Evolutionary conservation across 2,113 vertebrate species (phyloP).

Genomic region (Otocyon megalotis): DNA sequence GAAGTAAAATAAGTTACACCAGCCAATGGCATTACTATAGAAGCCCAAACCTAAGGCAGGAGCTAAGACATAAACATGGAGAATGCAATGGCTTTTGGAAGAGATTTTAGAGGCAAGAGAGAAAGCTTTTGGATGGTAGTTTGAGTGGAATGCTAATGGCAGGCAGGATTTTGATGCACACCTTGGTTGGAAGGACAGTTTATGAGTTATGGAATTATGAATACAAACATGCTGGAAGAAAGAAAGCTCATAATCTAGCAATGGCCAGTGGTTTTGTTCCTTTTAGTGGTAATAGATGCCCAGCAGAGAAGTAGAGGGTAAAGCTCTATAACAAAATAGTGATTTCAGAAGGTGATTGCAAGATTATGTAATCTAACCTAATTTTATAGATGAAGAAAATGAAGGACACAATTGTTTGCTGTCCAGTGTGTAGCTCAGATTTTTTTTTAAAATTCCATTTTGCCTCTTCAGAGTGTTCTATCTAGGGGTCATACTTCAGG

Average conservation of each 20-base stretch:
- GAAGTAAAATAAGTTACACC: not conserved
- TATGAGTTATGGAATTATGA: not conserved
- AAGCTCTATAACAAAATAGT: not conserved
- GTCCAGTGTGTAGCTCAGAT: not conserved
- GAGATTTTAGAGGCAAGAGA: not conserved
- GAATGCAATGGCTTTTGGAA: not conserved
- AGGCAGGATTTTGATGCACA: not conserved
- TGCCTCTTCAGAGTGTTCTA: not conserved
- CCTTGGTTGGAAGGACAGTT: not conserved
- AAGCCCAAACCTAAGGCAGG: not conserved
- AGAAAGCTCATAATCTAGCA: not conserved
- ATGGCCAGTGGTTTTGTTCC: not conserved
- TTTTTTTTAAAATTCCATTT: slow-evolving; percentile 9
- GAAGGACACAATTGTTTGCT: not conserved
- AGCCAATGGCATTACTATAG: not conserved
- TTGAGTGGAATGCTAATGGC: not conserved
- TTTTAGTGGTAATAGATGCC: not conserved
- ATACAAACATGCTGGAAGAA: not conserved
- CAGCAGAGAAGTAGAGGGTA: not conserved
- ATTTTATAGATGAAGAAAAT: slow-evolving; percentile 43
- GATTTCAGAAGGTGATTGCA: not conserved
- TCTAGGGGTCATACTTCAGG: not conserved
- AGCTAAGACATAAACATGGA: not conserved
- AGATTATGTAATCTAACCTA: not conserved
- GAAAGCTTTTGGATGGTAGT: not conserved